Evolutionary conservation across 37 sponge, comb jelly and placozoan genomes (phyloP).

Genomic region (Ianthella basta): DNA sequence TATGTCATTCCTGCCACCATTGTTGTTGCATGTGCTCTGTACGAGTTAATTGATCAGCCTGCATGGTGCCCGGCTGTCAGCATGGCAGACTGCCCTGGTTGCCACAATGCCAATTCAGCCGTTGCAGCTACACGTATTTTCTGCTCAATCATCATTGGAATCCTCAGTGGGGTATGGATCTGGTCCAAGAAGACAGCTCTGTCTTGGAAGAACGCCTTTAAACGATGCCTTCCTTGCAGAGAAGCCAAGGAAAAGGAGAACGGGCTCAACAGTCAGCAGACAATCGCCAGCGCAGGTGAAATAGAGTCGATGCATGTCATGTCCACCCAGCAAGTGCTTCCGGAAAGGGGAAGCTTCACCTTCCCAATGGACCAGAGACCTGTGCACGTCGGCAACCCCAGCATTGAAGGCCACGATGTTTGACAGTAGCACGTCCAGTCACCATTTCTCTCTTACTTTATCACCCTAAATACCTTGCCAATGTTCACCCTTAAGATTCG

Average conservation of each 20-base stretch:
- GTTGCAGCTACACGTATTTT: conserved; percentile 66
- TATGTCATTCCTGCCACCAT: conserved; percentile 86
- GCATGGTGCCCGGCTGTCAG: conserved; percentile 39
- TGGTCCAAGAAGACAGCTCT: conserved; percentile 87
- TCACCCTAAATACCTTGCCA: too few species aligned
- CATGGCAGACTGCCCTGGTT: conserved; percentile 27
- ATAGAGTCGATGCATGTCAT: background rate
- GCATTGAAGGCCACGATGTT: too few species aligned
- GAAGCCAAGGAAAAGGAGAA: too few species aligned
- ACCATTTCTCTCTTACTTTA: too few species aligned
- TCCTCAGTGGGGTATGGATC: conserved; percentile 84
- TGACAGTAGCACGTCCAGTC: too few species aligned
- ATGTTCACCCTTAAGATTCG: too few species aligned
- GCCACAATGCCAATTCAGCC: conserved; percentile 42
- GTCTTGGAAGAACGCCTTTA: conserved; percentile 58
- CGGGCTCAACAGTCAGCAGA: background rate
- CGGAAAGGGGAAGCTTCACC: too few species aligned
- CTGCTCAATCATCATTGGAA: conserved; percentile 78
- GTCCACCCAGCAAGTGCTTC: too few species aligned
- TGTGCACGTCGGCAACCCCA: too few species aligned
- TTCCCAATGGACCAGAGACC: too few species aligned
- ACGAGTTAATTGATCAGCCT: conserved; percentile 61
- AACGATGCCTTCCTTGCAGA: background rate
- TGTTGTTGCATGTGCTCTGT: conserved; percentile 72
- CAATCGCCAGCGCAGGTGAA: background rate